Percentiles rank a stretch among this genome's conserved stretches.
These are phyloP conservation scores for Hipposideros armiger DNA, from an alignment of 2,113 vertebrate genomes.

Conservation along the genomic window DNA sequence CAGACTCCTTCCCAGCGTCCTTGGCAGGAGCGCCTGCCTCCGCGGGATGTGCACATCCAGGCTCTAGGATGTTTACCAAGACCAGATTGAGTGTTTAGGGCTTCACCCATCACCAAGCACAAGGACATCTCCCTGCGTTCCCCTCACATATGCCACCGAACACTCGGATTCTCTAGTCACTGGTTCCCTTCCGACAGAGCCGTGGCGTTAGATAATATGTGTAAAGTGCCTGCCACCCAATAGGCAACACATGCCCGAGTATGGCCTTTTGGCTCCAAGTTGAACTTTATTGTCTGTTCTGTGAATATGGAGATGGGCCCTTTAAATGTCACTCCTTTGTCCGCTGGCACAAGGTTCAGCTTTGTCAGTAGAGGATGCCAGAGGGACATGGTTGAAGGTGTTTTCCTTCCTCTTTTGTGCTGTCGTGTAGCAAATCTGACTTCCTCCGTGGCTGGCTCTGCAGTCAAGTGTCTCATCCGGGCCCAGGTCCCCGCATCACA, in stretches of 20 bases:
- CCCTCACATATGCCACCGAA: conserved; percentile 48
- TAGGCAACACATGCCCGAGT: too few species aligned
- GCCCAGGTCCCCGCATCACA: background rate
- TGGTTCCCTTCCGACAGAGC: background rate
- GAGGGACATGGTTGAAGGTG: background rate
- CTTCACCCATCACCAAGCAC: conserved; percentile 66
- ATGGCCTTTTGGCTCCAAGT: background rate
- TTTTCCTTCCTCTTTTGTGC: background rate
- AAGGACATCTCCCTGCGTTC: conserved; percentile 25
- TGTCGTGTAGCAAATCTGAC: background rate
- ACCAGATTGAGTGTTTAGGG: conserved; percentile 76
- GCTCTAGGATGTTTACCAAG: conserved; percentile 74
- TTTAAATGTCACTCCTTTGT: background rate
- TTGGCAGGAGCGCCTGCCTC: conserved; percentile 65
- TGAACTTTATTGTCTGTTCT: background rate
- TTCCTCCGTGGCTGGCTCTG: too few species aligned
- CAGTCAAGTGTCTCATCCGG: too few species aligned
- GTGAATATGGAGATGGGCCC: background rate
- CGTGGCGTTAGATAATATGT: too few species aligned
- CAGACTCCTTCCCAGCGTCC: conserved; percentile 29
- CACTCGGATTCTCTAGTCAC: conserved; percentile 33
- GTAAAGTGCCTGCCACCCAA: background rate
- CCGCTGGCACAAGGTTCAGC: background rate
- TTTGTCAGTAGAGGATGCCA: background rate
- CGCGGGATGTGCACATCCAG: background rate